These are phyloP conservation scores for Cervus canadensis DNA, from an alignment of 2,113 vertebrate genomes.

Conservation along the genomic window DNA sequence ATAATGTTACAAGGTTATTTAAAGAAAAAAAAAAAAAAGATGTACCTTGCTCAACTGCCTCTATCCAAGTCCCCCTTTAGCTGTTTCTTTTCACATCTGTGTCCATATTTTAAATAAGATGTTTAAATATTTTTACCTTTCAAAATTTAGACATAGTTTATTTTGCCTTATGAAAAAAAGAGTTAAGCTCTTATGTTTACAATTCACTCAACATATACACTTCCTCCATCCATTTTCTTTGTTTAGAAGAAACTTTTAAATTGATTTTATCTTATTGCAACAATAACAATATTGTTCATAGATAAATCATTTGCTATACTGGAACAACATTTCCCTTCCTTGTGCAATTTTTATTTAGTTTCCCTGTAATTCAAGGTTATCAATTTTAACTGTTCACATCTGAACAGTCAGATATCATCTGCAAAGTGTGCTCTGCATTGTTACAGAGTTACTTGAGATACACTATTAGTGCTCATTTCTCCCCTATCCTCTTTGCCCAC, in stretches of 20 bases:
- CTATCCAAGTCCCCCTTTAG: background rate
- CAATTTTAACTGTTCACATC: background rate
- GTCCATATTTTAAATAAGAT: background rate
- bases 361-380: background rate
- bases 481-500: background rate
- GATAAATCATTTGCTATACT: background rate
- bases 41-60: background rate
- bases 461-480: background rate
- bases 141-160: background rate
- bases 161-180: background rate
- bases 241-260: background rate
- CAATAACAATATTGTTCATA: background rate
- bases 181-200: background rate
- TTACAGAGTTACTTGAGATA: background rate
- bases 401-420: background rate
- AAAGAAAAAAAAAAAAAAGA: background rate
- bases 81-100: background rate
- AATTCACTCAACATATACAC: background rate
- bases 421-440: background rate
- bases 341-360: background rate
- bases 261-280: background rate
- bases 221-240: background rate
- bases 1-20: background rate
- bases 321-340: background rate
- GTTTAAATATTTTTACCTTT: background rate